Evolutionary conservation across 1,140 invertebrate species (phyloP).

Genomic region (Formica exsecta): DNA sequence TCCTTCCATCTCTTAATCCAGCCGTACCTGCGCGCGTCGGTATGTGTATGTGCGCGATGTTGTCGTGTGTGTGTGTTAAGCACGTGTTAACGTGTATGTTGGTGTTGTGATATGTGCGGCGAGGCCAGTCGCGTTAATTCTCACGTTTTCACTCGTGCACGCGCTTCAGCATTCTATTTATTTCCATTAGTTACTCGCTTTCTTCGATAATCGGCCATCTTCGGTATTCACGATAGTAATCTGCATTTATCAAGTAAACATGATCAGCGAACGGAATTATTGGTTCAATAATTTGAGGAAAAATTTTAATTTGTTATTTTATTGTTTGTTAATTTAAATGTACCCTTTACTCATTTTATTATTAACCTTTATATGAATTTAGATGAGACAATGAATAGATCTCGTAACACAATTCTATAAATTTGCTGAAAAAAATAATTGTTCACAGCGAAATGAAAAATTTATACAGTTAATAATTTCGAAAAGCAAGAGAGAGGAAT

Average conservation of each 20-base stretch:
- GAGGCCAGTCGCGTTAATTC: constrained; percentile 67
- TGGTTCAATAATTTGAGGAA: not conserved
- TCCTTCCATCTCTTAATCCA: constrained; percentile 60
- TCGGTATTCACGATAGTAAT: not conserved
- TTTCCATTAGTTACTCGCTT: constrained; percentile 60
- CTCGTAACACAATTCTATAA: not conserved
- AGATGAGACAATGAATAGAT: not conserved
- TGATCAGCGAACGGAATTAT: not conserved
- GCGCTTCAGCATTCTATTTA: constrained; percentile 55
- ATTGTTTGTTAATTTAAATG: not conserved
- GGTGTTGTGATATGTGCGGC: constrained; percentile 76
- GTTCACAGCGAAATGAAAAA: not conserved
- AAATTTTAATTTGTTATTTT: not conserved
- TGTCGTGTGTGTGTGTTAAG: constrained; percentile 25
- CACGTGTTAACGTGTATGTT: constrained; percentile 44
- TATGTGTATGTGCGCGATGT: not conserved
- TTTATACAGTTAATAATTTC: not conserved
- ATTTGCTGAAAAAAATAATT: not conserved
- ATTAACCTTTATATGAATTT: not conserved
- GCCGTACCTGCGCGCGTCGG: not conserved
- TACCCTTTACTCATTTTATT: not conserved
- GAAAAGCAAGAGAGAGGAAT: not conserved
- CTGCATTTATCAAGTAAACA: not conserved
- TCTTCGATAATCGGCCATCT: constrained; percentile 59
- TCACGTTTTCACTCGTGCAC: constrained; percentile 69